Evolutionary conservation across 35 echinoderm and acorn worm genomes (phyloP).

Genomic region (Strongylocentrotus purpuratus): DNA sequence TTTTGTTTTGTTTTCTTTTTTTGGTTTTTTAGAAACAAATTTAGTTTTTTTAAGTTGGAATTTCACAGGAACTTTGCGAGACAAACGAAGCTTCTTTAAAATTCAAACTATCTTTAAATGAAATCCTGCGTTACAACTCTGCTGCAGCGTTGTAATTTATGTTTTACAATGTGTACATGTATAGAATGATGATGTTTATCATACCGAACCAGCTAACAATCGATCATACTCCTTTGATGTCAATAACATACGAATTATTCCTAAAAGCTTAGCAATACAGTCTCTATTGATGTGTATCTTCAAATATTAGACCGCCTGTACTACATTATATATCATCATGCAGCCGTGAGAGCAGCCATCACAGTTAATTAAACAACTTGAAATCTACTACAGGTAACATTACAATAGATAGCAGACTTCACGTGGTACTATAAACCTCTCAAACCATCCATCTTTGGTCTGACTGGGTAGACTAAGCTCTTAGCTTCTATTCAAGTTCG

Average conservation of each 20-base stretch:
- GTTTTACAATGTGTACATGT: too few species aligned
- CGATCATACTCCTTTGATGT: background rate
- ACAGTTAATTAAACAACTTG: background rate
- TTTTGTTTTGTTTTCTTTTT: too few species aligned
- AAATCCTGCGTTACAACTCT: too few species aligned
- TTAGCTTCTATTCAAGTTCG: background rate
- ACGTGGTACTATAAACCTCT: background rate
- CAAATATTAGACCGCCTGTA: background rate
- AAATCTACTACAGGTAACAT: background rate
- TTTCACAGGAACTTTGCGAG: too few species aligned
- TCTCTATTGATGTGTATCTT: background rate
- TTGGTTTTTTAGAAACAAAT: too few species aligned
- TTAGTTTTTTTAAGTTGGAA: too few species aligned
- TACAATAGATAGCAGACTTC: background rate
- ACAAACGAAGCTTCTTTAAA: too few species aligned
- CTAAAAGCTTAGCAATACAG: background rate
- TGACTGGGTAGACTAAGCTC: background rate
- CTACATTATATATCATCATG: background rate
- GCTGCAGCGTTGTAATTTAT: too few species aligned
- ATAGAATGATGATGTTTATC: background rate
- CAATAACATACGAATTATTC: background rate
- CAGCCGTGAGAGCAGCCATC: background rate
- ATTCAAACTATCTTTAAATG: too few species aligned
- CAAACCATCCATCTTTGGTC: background rate
- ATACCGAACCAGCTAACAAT: background rate